Base-by-base conservation (phyloP, 2,113 vertebrate species). In the Entomyzon cyanotis region DNA sequence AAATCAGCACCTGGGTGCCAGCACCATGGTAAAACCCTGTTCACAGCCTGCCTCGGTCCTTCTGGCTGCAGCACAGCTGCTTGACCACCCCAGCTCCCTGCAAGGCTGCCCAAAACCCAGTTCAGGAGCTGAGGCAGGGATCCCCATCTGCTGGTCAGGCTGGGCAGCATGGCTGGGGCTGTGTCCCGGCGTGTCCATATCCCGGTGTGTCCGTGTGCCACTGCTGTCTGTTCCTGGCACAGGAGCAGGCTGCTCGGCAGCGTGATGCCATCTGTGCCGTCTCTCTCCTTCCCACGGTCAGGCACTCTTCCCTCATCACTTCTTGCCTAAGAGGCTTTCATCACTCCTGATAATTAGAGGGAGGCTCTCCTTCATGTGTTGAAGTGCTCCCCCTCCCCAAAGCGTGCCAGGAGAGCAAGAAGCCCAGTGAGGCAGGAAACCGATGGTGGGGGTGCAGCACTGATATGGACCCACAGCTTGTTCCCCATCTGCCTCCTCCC, bases 251-350 rank as follows among this genome's bases (percentile, higher is more conserved):
- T 97, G 95, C 91, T 96, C 5, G 5, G 96, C 96, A 96, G 96
- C 96, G 64, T 6, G 91, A 80, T 96, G 94, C 97, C 96, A 97
- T 97, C 96, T 97, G 97, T 92, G 96, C 91, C 4, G 95, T 96
- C 94, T 97, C 94, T 96, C 96, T 96, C 94, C 93, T 97, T 97
- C 94, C 94, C 95, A 96, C 94, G 87, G 95, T 93, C 95, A 97
- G 95, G 95, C 93, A 95, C 77, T 97, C 89, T 87, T 95, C 94
- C 87, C 87, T 95, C 94, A 82, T 91, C 93, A 94, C 94, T 97
- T 93, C 81, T 94, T 93, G 94, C 80, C 90, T 96, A 96, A 95
- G 94, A 91, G 83, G 92, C 88, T 97, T 97, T 97, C 95, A 96
- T 95, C 86, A 93, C 94, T 97, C 84, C 95, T 78, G 81, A 93